These are phyloP conservation scores for Eupithecia insigniata DNA, from an alignment of 2,888 invertebrate genomes.

Conservation along the genomic window DNA sequence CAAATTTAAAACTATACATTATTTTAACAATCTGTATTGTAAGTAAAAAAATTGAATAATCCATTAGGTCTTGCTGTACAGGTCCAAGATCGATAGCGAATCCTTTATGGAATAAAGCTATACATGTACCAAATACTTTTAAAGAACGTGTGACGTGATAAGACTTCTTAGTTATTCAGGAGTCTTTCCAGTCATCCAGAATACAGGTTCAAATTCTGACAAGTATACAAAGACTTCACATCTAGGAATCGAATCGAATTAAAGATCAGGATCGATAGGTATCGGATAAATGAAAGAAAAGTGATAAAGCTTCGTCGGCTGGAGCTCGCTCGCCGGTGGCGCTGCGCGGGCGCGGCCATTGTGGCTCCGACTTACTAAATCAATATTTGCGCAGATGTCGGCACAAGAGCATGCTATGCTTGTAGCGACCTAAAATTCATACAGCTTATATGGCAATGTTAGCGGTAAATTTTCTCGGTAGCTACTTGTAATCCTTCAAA, in stretches of 20 bases:
- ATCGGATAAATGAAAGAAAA: slow-evolving; percentile 58
- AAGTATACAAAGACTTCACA: not conserved
- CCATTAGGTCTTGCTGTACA: not conserved
- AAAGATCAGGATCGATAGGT: slow-evolving; percentile 48
- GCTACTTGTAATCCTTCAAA: slow-evolving; percentile 83
- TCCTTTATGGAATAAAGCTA: not conserved
- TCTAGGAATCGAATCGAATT: slow-evolving; percentile 42
- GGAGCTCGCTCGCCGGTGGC: slow-evolving; percentile 42
- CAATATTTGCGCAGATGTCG: slow-evolving; percentile 84
- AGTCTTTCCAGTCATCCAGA: not conserved
- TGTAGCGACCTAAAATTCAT: slow-evolving; percentile 84
- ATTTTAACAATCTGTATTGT: not conserved
- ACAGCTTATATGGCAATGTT: slow-evolving; percentile 83
- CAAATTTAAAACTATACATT: not conserved
- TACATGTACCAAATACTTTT: not conserved
- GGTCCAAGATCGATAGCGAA: not conserved
- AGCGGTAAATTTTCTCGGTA: slow-evolving; percentile 84
- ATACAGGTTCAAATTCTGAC: not conserved
- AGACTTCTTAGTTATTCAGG: not conserved
- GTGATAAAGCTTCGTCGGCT: slow-evolving; percentile 50
- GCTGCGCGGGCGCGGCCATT: slow-evolving; percentile 61
- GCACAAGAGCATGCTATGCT: slow-evolving; percentile 82
- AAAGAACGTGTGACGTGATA: not conserved
- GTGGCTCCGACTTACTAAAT: slow-evolving; percentile 81
- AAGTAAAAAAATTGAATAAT: no score